Percentiles rank a stretch among this genome's conserved stretches.
Evolutionary conservation across 2,797 vertebrate genomes (phyloP).

Genomic region (Buphagus erythrorhynchus): DNA sequence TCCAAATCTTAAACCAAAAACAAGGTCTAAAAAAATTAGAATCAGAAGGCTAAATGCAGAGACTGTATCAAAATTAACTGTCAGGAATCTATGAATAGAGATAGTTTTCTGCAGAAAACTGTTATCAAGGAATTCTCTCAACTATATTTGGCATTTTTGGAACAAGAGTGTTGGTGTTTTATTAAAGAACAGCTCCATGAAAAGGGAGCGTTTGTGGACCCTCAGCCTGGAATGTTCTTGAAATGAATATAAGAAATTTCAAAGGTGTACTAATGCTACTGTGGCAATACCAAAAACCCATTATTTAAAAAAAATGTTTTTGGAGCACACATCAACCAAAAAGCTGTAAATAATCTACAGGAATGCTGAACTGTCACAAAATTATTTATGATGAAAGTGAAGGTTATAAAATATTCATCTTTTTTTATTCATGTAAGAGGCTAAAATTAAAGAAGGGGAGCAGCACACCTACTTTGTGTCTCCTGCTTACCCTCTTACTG

Average conservation of each 20-base stretch:
- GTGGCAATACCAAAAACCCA: background rate
- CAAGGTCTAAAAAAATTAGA: conserved; percentile 24
- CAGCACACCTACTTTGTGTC: conserved; percentile 41
- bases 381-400: conserved; percentile 76
- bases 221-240: conserved; percentile 52
- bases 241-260: conserved; percentile 29
- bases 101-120: conserved; percentile 76
- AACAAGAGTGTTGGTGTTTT: conserved; percentile 74
- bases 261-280: background rate
- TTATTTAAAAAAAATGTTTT: conserved; percentile 16
- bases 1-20: conserved; percentile 32
- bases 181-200: conserved; percentile 46
- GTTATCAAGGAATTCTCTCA: conserved; percentile 75
- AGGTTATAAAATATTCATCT: conserved; percentile 77
- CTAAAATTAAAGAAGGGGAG: conserved; percentile 66
- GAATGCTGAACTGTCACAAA: conserved; percentile 71
- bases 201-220: conserved; percentile 52
- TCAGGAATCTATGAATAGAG: conserved; percentile 79
- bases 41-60: conserved; percentile 59
- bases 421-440: conserved; percentile 40
- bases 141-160: conserved; percentile 78
- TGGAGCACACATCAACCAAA: conserved; percentile 61
- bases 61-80: conserved; percentile 70
- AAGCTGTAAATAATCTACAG: conserved; percentile 74
- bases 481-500: background rate